A percentile compares a stretch with the other conserved stretches of the same genome.
These are phyloP conservation scores for Riparia riparia DNA, from an alignment of 2,113 vertebrate genomes.

Conservation along the genomic window DNA sequence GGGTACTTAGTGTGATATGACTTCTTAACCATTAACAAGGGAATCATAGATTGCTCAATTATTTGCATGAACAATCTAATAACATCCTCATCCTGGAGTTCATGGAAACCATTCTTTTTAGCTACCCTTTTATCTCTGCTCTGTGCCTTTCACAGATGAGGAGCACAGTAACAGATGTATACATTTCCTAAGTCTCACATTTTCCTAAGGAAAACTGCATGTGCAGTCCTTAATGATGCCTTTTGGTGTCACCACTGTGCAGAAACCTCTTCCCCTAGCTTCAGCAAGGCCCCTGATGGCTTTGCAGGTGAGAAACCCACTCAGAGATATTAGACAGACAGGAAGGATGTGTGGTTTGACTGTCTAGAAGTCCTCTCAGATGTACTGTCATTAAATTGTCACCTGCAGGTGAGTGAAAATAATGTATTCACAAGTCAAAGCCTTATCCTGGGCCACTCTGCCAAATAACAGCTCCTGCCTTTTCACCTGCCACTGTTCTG, in stretches of 20 bases:
- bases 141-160: not conserved
- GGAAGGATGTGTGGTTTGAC: not conserved
- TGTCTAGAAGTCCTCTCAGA: rapidly evolving
- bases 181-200: not conserved
- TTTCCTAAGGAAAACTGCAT: not conserved
- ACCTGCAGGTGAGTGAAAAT: not conserved
- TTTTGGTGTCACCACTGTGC: not conserved
- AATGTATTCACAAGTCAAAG: not conserved
- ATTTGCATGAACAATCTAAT: not conserved
- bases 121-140: not conserved
- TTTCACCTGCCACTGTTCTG: not conserved
- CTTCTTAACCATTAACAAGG: not conserved
- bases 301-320: not conserved
- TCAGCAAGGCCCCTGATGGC: not conserved
- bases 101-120: not conserved
- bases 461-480: not conserved
- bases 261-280: not conserved
- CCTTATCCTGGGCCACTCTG: not conserved
- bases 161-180: not conserved
- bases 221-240: not conserved
- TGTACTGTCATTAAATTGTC: not conserved
- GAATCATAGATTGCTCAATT: not conserved
- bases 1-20: not conserved
- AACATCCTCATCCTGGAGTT: not conserved
- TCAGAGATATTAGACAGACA: not conserved